Base-by-base conservation (phyloP, 2,797 vertebrate genomes). In the Alectoris magna region DNA sequence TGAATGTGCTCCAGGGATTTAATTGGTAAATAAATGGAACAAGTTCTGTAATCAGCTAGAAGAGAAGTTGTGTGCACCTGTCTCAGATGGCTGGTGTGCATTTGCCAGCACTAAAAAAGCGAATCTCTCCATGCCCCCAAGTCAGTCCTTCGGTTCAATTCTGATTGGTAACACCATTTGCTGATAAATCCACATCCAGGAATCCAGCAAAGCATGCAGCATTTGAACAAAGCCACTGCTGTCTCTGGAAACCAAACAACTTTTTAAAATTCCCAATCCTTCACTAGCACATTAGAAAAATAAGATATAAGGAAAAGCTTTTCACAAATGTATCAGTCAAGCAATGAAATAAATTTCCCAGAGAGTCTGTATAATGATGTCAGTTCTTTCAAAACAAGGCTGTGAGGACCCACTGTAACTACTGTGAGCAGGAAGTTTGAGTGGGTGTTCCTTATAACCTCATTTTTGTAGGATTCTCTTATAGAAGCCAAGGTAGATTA, bases 21-120 rank as follows among this genome's bases (percentile, higher is more conserved):
- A 39, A 68, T 4, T 89, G 64, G 74, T 90, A 86, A 92, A 95
- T 84, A 86, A 89, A 84, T 82, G 67, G 73, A 76, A 56, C 15
- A 2, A 6, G 3, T 64, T 81, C 55, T 78, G 43, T 75, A 67
- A 76, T 10, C 48, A 58, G 43, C 39, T 64, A 56, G 63, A 60
- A 81, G 59, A 89, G 70, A 75, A 44, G 73, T 31, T 75, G 27
- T 18, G n/a, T 1, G 1, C 10, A 1, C 68, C 80, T 87, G 26
- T 80, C 66, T 91, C 21, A 34, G 60, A 16, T 38, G 34, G 34
- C 17, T 59, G 24, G 22, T 51, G 85, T 84, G 46, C 26, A 9
- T 88, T 87, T 69, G 67, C 39, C 18, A 2, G 36, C 82, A 51
- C 59, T 3, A 1, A 62, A 62, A 49, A 9, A 87, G 59, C 34